Conservation (phyloP, 1,140 invertebrate species). For the Heliconius nattereri region DNA sequence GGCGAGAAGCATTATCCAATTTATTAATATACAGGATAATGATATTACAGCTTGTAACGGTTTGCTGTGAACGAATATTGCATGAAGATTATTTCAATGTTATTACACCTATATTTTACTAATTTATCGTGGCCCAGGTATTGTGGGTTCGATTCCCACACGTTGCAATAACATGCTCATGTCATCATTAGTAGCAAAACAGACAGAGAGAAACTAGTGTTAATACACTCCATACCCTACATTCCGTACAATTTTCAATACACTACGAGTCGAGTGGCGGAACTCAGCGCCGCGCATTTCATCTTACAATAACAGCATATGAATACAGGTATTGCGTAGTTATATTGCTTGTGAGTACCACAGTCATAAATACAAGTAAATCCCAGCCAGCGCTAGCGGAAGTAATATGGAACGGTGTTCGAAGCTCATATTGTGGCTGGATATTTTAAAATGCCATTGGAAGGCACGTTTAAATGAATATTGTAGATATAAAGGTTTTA, state of each 20-base stretch:
- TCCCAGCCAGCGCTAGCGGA: constrained; percentile 17
- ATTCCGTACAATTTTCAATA: background rate
- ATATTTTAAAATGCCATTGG: constrained; percentile 35
- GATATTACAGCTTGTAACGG: background rate
- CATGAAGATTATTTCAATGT: background rate
- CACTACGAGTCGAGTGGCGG: no score
- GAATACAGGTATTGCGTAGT: background rate
- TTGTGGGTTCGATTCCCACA: no score
- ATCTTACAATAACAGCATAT: background rate
- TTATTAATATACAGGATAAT: background rate
- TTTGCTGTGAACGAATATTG: background rate
- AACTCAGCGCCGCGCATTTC: background rate
- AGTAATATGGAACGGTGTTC: constrained; percentile 28
- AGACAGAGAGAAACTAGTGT: no score
- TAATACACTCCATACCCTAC: no score
- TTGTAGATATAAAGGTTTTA: constrained; percentile 5
- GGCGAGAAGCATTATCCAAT: background rate
- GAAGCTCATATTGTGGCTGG: constrained; percentile 33
- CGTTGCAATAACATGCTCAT: no score
- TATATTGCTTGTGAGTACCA: constrained; percentile 16
- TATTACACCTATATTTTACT: no score
- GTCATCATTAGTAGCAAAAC: no score
- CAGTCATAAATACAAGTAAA: constrained; percentile 28
- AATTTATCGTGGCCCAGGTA: no score
- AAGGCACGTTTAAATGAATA: constrained; percentile 13